These are phyloP conservation scores for Latheticus oryzae DNA, from an alignment of 2,888 invertebrate species.

Conservation along the genomic window DNA sequence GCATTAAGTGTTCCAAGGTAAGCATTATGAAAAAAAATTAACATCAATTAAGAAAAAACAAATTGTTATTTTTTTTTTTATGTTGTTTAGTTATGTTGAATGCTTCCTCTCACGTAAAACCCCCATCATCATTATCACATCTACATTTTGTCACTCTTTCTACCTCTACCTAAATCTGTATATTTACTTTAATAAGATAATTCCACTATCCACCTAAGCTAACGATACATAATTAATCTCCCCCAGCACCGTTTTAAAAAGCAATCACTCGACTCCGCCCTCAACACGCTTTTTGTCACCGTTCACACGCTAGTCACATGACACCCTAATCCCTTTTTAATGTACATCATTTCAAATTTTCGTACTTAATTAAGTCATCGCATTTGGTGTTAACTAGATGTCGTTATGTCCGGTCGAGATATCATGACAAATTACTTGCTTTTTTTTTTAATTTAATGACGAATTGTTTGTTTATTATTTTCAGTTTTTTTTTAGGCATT, in stretches of 20 bases:
- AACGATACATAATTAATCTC: constrained; percentile 26
- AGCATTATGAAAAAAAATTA: no score
- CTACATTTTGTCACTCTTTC: no score
- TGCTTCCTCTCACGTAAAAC: no score
- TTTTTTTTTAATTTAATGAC: constrained; percentile 47
- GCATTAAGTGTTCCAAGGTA: no score
- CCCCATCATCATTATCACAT: no score
- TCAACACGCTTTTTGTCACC: constrained; percentile 30
- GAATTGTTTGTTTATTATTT: constrained; percentile 29
- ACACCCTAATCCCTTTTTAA: constrained; percentile 53
- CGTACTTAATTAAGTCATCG: constrained; percentile 37
- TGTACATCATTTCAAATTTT: constrained; percentile 36
- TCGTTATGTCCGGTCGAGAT: constrained; percentile 50
- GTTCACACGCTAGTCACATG: constrained; percentile 47
- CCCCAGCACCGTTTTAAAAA: constrained; percentile 36
- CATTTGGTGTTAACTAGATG: constrained; percentile 44
- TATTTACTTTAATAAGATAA: no score
- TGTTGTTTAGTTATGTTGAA: no score
- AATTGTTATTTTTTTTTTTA: no score
- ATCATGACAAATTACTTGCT: constrained; percentile 56
- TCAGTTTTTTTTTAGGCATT: constrained; percentile 17
- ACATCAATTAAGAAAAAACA: no score
- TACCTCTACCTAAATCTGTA: no score
- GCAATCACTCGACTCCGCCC: constrained; percentile 36
- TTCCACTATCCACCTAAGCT: no score